Base-by-base conservation (phyloP, 1,140 invertebrate species). In the Phymastichus coffea region DNA sequence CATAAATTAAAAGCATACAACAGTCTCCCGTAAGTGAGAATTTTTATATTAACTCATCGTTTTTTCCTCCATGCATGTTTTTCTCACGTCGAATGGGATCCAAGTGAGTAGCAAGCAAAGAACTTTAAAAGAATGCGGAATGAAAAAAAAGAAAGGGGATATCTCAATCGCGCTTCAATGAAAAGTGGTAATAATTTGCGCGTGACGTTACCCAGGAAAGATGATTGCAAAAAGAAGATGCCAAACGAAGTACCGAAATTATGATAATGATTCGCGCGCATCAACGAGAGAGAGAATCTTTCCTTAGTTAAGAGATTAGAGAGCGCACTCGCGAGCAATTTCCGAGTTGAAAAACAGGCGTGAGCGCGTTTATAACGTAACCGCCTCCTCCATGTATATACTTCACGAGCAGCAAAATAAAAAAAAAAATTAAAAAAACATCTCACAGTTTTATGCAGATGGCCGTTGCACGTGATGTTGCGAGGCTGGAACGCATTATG, bases 231-330 rank as follows among this genome's bases (percentile, higher is more conserved):
- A n/a, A n/a, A n/a, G n/a, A n/a, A n/a, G n/a, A n/a, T n/a, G n/a
- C n/a, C n/a, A n/a, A n/a, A n/a, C n/a, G n/a, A n/a, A n/a, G n/a
- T n/a, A n/a, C n/a, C n/a, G n/a, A n/a, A n/a, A n/a, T n/a, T n/a
- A n/a, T n/a, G n/a, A n/a, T n/a, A n/a, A n/a, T 2, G 2, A n/a
- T n/a, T 41, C 49, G 44, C 55, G 60, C 33, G 54, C 56, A 64
- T 64, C 61, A 64, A 66, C 57, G 67, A 67, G 53, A 43, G 25
- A 30, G 55, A 63, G 59, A 71, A 72, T 10, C 68, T 65, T 63
- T 69, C 73, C 73, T 74, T 70, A 75, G 74, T 76, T 76, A 75
- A 76, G 74, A 76, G 73, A 76, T 76, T 75, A 76, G 67, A 58
- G 44, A 63, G 63, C 14, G 14, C 30, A 33, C 30, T 8, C 30